Evolutionary conservation across 2,888 invertebrate species (phyloP), one percentile per base, ranked within the genome.

Genomic region (Glyphotaelius pellucidus): DNA sequence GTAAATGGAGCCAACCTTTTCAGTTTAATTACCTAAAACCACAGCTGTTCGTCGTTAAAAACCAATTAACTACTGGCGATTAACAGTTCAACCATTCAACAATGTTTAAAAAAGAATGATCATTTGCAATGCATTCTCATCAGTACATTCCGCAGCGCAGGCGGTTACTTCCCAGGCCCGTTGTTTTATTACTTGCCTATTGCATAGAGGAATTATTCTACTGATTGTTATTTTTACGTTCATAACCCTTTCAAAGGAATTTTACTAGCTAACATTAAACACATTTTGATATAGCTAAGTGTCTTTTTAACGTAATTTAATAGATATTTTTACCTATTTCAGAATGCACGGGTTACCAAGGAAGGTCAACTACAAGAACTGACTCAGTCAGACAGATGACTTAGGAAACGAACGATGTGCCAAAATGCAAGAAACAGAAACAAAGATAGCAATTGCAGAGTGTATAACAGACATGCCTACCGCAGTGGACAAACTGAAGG

Each of bases 401-500:
- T 86, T 90, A 92, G 85, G 35, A 47, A 80, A 83, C 87, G 90
- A 89, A 91, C 89, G 92, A 89, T 91, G 93, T 31, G 81, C 80
- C 93, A 93, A 93, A 92, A 93, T 93, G 93, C 93, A 93, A 92
- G 93, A 93, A 86, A 90, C 93, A 80, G 92, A 93, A 79, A 92
- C 93, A 79, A 86, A 87, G 52, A 91, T 89, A 81, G 79, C 90
- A 32, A 91, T 47, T 87, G 79, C 89, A 38, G 92, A 93, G 14
- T 67, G 85, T 32, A 52, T 86, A 31, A 90, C 85, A 81, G 92
- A 92, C 79, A 93, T 93, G 93, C 93, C 93, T 25, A 92, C 92
- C 52, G 93, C 93, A 31, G 92, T 93, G 67, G 83, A 90, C 80
- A 93, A 92, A 83, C 52, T 91, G 80, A 93, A 90, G 80, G 81